phyloP scores from a whole-genome alignment of 2,797 vertebrate species.

The Sebastes vulpes region DNA sequence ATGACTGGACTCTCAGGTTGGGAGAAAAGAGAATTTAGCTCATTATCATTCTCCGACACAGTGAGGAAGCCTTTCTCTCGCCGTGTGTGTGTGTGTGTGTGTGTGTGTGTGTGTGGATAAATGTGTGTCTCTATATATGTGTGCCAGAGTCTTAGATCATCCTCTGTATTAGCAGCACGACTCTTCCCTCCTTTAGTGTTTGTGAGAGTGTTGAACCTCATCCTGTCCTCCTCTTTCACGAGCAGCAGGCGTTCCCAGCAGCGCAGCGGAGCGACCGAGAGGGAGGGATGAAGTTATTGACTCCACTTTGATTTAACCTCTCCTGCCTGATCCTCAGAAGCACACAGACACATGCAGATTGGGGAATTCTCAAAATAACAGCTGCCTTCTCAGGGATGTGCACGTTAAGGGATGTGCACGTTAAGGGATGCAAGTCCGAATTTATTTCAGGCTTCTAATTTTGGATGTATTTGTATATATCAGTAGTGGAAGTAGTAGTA shows the following conservation, averaged over 20 bases:
- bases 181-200: conserved; percentile 64
- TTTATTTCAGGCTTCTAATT: not conserved
- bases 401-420: not conserved
- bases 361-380: conserved; percentile 61
- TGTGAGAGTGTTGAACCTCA: conserved; percentile 68
- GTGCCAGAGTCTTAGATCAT: conserved; percentile 71
- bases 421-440: not conserved
- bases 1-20: conserved; percentile 82
- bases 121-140: conserved; percentile 37
- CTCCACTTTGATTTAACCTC: conserved; percentile 82
- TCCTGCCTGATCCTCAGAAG: conserved; percentile 65
- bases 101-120: conserved; percentile 28
- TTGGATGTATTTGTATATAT: not conserved
- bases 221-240: conserved; percentile 67
- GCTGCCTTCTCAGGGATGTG: conserved; percentile 5
- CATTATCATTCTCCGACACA: conserved; percentile 79
- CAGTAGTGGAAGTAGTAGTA: not conserved
- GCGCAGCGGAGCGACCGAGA: conserved; percentile 52
- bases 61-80: conserved; percentile 56
- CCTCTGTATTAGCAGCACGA: conserved; percentile 71
- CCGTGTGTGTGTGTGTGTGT: conserved; percentile 10
- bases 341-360: conserved; percentile 60
- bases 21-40: conserved; percentile 77
- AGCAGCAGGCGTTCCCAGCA: conserved; percentile 74
- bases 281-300: conserved; percentile 78